Percentiles rank a stretch among this genome's conserved stretches.
Evolutionary conservation across 2,888 invertebrate species (phyloP).

Genomic region (Drosophila silvestris): DNA sequence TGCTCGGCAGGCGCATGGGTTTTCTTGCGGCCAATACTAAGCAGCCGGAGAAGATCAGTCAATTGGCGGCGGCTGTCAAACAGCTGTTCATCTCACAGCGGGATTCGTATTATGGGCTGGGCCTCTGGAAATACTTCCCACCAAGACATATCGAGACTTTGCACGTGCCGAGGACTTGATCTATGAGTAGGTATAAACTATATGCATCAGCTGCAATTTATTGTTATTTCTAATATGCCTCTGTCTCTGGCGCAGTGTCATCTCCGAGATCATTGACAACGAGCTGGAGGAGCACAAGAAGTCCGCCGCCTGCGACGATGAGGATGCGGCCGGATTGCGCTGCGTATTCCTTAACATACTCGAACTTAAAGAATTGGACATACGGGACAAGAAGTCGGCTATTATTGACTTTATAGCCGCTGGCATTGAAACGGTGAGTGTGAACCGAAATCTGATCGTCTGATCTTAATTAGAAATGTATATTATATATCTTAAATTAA

Average conservation of each 20-base stretch:
- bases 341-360: constrained; percentile 92
- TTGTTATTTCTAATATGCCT: constrained; percentile 25
- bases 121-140: constrained; percentile 93
- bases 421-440: constrained; percentile 92
- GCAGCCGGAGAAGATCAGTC: constrained; percentile 87
- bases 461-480: neutral
- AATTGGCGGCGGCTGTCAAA: constrained; percentile 90
- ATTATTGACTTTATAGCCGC: constrained; percentile 95
- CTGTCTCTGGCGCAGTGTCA: constrained; percentile 87
- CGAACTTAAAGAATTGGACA: constrained; percentile 90
- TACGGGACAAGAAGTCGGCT: constrained; percentile 93
- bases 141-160: constrained; percentile 90
- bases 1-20: constrained; percentile 92
- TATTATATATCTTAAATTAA: neutral
- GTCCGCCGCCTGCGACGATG: constrained; percentile 86
- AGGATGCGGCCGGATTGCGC: constrained; percentile 87
- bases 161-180: constrained; percentile 91
- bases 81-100: constrained; percentile 91
- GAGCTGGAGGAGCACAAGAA: constrained; percentile 87
- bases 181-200: constrained; percentile 88
- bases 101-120: constrained; percentile 92
- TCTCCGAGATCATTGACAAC: constrained; percentile 91
- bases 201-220: constrained; percentile 1
- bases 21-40: constrained; percentile 87
- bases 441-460: neutral